Conservation (phyloP, 2,888 invertebrate species). For the Lycophotia porphyrea region DNA sequence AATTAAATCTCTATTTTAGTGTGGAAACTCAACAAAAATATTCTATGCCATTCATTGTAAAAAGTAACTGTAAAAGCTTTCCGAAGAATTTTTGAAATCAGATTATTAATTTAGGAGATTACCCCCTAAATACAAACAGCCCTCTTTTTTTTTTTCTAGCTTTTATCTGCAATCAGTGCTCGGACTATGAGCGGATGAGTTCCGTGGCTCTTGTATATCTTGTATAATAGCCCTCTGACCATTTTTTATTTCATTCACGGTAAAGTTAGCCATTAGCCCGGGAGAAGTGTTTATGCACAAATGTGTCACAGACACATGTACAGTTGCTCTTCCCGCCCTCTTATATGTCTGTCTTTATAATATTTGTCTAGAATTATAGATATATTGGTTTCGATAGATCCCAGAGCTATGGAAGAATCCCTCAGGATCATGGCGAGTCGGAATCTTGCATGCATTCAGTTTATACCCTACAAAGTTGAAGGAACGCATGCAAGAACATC, state of each 20-base stretch:
- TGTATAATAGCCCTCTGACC: background rate
- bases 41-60: background rate
- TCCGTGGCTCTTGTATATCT: no score
- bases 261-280: background rate
- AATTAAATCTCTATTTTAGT: no score
- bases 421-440: constrained; percentile 95
- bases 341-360: background rate
- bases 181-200: no score
- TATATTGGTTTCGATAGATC: constrained; percentile 89
- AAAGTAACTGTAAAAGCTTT: background rate
- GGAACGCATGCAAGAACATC: constrained; percentile 94
- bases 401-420: constrained; percentile 96
- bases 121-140: background rate
- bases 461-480: constrained; percentile 96
- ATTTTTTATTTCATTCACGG: background rate
- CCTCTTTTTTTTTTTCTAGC: no score
- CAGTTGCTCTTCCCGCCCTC: background rate
- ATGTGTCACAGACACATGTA: background rate
- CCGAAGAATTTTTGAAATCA: background rate
- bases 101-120: background rate
- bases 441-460: constrained; percentile 95
- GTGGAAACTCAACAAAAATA: no score
- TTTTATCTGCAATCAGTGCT: no score
- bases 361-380: background rate
- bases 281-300: background rate